A percentile compares a stretch with the other conserved stretches of the same genome.
Evolutionary conservation across 2,113 vertebrate species (phyloP).

Genomic region (Rhineura floridana): DNA sequence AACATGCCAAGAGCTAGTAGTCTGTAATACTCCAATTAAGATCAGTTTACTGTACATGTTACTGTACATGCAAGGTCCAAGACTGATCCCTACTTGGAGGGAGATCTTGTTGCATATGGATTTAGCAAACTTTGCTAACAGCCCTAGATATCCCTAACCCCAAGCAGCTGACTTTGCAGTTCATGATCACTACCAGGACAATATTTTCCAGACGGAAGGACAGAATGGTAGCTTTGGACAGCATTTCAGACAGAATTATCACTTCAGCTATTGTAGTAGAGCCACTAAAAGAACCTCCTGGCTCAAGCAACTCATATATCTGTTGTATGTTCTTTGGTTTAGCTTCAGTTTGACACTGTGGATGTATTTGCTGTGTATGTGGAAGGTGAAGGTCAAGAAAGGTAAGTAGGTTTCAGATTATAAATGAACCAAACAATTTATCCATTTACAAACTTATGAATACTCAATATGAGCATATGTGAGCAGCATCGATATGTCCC

Average conservation of each 20-base stretch:
- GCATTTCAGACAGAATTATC: neutral
- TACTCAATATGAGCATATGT: slow-evolving; percentile 7
- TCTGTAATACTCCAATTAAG: neutral
- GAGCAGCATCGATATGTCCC: slow-evolving; percentile 5
- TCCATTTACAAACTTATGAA: slow-evolving; percentile 32
- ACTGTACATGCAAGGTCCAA: too few species aligned
- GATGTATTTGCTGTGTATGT: neutral
- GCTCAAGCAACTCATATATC: neutral
- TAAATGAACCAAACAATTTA: slow-evolving; percentile 34
- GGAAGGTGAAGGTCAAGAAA: slow-evolving; percentile 33
- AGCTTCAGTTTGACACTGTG: neutral
- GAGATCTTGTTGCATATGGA: too few species aligned
- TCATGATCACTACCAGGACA: neutral
- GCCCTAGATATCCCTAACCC: neutral
- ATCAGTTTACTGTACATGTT: too few species aligned
- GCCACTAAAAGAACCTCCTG: neutral
- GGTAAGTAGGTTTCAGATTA: slow-evolving; percentile 19
- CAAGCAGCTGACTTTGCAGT: neutral
- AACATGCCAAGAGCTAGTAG: too few species aligned
- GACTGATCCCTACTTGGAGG: too few species aligned
- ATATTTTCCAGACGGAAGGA: neutral
- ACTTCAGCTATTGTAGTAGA: neutral
- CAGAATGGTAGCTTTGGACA: neutral
- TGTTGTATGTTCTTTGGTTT: neutral
- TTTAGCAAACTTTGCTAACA: neutral